Base-by-base conservation (phyloP, 1,140 invertebrate species). In the Drosophila ficusphila region DNA sequence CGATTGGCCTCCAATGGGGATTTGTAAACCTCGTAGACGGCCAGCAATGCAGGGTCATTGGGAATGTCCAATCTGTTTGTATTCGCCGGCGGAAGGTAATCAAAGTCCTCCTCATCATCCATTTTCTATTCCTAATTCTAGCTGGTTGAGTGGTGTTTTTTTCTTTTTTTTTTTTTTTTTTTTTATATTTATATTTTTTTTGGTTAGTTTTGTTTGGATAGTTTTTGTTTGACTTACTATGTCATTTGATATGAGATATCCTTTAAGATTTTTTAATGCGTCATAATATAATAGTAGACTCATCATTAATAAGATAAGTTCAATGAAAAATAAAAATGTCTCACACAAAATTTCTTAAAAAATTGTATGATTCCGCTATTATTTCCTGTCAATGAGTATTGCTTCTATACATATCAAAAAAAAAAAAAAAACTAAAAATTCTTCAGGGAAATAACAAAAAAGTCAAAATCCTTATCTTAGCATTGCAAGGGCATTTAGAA, bases 31-130 rank as follows among this genome's bases (percentile, higher is more conserved):
- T 75, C 72, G 44, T 83, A 83, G 14, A 52, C 61, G 5, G 48
- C 16, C 12, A 29, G 21, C 0, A 90, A 11, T 0, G 47, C 25
- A 0, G 65, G 54, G 0, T 90, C 89, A 19, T 86, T 83, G 7
- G 89, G 89, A 31, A 90, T 42, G n/a, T 48, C 42, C 19, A 89
- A 69, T 2, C 46, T 82, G 29, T 61, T 75, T 11, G 46, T 60
- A 25, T 62, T 42, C 11, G 51, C 27, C 2, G 76, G 89, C 12
- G 65, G 68, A 18, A 71, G 18, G 12, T 64, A 61, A 5, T 46
- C 60, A 14, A 41, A 34, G 1, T 77, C 39, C 1, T 82, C 78
- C 4, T 78, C 72, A 29, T 78, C 72, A 29, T 76, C 76, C 78
- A 70, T 86, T 12, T 6, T 64, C 16, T 14, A 6, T 47, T 7